These are phyloP conservation scores for Brachionus rotundiformis DNA, from an alignment of 1,140 invertebrate genomes.

Conservation along the genomic window DNA sequence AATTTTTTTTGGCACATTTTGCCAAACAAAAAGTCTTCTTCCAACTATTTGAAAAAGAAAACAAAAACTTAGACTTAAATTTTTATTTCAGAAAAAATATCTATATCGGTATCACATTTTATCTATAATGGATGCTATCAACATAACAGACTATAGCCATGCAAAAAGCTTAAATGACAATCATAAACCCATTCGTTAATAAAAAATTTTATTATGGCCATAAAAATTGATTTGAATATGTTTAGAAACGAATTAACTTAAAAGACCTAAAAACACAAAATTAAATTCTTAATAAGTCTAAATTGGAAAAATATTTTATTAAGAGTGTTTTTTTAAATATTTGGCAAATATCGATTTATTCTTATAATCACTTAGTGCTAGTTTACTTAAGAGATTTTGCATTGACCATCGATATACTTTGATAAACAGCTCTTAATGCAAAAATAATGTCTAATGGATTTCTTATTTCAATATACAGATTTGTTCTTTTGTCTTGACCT, in stretches of 20 bases:
- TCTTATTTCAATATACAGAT: neutral
- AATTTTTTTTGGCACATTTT: no score
- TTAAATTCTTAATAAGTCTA: neutral
- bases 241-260: neutral
- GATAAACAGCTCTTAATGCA: neutral
- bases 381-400: slow-evolving; percentile 4
- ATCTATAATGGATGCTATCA: neutral
- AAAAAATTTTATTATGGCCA: neutral
- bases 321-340: neutral
- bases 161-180: neutral
- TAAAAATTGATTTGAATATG: neutral
- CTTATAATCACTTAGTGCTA: neutral
- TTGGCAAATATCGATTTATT: neutral
- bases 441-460: neutral
- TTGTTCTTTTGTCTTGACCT: neutral
- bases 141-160: neutral
- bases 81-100: neutral
- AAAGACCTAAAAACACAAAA: neutral
- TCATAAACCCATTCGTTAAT: neutral
- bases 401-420: neutral
- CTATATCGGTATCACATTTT: no score
- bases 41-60: no score
- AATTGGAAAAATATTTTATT: neutral
- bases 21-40: no score
- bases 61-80: no score